Evolutionary conservation across 1,140 invertebrate species (phyloP).

Genomic region (Saccostrea glomerata): DNA sequence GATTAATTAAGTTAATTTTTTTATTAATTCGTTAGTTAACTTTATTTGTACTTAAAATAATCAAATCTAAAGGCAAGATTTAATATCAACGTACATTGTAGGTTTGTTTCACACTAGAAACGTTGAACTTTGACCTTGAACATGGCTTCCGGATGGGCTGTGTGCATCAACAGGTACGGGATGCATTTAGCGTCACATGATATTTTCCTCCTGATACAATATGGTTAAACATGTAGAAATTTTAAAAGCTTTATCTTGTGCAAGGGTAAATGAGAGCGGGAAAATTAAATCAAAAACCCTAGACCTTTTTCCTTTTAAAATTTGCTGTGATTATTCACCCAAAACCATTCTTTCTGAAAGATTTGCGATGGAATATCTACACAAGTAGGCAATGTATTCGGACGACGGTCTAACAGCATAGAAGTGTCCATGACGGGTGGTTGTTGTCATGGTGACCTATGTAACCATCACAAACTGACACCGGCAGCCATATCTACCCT

Average conservation of each 20-base stretch:
- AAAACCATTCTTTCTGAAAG: background rate
- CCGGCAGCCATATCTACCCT: background rate
- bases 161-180: conserved; percentile 35
- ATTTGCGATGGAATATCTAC: background rate
- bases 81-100: background rate
- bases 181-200: background rate
- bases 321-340: background rate
- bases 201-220: too few relatives aligned
- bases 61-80: background rate
- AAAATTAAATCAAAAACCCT: background rate
- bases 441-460: conserved; percentile 41
- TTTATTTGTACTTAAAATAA: background rate
- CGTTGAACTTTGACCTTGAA: conserved; percentile 39
- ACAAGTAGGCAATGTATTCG: conserved; percentile 5
- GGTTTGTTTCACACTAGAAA: conserved; percentile 39
- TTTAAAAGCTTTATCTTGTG: too few relatives aligned
- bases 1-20: too few relatives aligned
- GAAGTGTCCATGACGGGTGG: conserved; percentile 33
- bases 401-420: background rate
- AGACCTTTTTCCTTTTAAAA: background rate
- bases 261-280: too few relatives aligned
- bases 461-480: conserved; percentile 27
- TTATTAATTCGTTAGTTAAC: too few relatives aligned
- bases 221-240: too few relatives aligned
- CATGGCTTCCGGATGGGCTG: conserved; percentile 30